Base-by-base conservation (phyloP, 23 tunicate genomes). In the Botrylloides violaceus region DNA sequence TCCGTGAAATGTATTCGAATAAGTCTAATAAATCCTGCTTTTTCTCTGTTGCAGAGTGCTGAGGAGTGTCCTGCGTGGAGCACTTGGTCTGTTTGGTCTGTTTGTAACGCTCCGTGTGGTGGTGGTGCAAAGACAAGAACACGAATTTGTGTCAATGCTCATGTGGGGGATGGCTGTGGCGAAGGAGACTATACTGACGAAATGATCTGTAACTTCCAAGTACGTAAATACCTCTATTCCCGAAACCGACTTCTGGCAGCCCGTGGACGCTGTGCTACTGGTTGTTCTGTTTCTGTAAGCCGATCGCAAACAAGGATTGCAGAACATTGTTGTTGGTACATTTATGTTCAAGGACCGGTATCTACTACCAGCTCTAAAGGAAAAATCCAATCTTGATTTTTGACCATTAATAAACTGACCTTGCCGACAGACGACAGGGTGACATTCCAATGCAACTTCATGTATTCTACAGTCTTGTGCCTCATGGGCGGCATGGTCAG, bases 401-500 rank as follows among this genome's bases (percentile, higher is more conserved):
- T n/a, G n/a, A n/a, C n/a, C n/a, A n/a, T n/a, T n/a, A n/a, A n/a
- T n/a, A n/a, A n/a, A n/a, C n/a, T n/a, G n/a, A n/a, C n/a, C n/a
- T n/a, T n/a, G n/a, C n/a, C n/a, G n/a, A n/a, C n/a, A n/a, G n/a
- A n/a, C n/a, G n/a, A n/a, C n/a, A n/a, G n/a, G n/a, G n/a, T n/a
- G n/a, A n/a, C n/a, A n/a, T n/a, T n/a, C n/a, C n/a, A n/a, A n/a
- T n/a, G n/a, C n/a, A n/a, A n/a, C n/a, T n/a, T n/a, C n/a, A 0
- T 49, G 58, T 49, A 19, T 0, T n/a, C n/a, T 15, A 25, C 32
- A 84, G 83, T 65, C 64, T 6, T 93, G 98, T 73, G 94, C 98
- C 1, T 66, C 64, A 30, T 93, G 93, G 89, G 58, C 79, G 29
- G 33, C 26, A 2, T 93, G 98, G 98, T 72, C 71, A 18, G 33